Base-by-base conservation (phyloP, 2,113 vertebrate species). In the Pandion haliaetus region DNA sequence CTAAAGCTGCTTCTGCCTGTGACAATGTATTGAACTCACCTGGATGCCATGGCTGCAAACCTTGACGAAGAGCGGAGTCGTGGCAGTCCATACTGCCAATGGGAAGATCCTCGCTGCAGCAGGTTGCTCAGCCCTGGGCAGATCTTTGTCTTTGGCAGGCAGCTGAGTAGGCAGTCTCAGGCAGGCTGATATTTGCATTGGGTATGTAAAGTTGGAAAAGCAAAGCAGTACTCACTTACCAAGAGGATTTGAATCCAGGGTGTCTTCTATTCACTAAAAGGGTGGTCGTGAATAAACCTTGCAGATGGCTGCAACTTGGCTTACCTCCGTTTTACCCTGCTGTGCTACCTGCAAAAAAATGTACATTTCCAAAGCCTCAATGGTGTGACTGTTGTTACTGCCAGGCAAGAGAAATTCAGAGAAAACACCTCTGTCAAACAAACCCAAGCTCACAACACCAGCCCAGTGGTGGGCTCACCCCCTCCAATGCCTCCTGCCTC, bases 61-160 rank as follows among this genome's bases (percentile, higher is more conserved):
- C 36, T 15, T 1, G 0, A 9, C 0, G 6, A 70, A 62, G 55
- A 78, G 20, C 3, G 0, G 85, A 25, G 12, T 12, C 1, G 1
- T 50, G 57, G 32, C 17, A 36, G 42, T 42, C 29, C 16, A 6
- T 26, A 20, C 10, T 0, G 1, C n/a, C 54, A 18, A 11, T 0
- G 2, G 19, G 12, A 73, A 86, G 50, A 57, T 31, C 47, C 26
- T 67, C 70, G 40, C 21, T 4, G 6, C 6, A 25, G 15, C 45
- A 49, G n/a, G 32, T 21, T 66, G 55, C 36, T 52, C 42, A 31
- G 59, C 21, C 26, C 19, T 24, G 25, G 52, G 36, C 29, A 57
- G 40, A 42, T 10, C 11, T 14, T 44, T 42, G 31, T 26, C 45
- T 47, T 42, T 9, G 25, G 10, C 54, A 38, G 6, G 10, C 50